Evolutionary conservation across 2,113 vertebrate species (phyloP).

Genomic region (Eurystomus gularis): DNA sequence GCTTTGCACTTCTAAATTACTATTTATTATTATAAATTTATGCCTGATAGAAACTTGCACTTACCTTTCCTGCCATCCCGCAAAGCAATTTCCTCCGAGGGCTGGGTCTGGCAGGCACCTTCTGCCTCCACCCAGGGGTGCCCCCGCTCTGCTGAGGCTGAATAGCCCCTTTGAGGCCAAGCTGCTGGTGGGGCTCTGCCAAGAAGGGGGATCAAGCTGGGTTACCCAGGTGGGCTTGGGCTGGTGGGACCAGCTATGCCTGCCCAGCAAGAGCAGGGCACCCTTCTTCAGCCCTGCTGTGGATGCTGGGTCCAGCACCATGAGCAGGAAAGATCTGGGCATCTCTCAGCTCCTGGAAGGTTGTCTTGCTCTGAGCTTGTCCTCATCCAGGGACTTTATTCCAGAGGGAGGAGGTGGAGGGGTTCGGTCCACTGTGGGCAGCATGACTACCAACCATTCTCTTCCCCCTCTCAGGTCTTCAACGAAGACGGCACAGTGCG

Average conservation of each 20-base stretch:
- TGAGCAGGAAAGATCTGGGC: fast-evolving
- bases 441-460: fast-evolving
- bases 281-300: fast-evolving
- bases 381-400: neutral
- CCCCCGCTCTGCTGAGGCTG: fast-evolving
- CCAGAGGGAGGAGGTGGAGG: neutral
- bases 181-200: neutral
- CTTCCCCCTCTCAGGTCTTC: constrained; percentile 81
- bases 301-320: fast-evolving
- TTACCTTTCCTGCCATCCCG: neutral
- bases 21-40: neutral
- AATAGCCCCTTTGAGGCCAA: neutral
- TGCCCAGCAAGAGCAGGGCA: fast-evolving
- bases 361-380: neutral
- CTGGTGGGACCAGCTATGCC: neutral
- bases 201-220: neutral
- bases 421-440: fast-evolving
- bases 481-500: constrained; percentile 92
- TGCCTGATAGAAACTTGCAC: neutral
- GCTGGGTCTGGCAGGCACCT: neutral
- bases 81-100: neutral
- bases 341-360: fast-evolving
- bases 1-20: neutral
- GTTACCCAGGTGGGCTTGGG: neutral
- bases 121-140: neutral